Evolutionary conservation across 2,888 invertebrate genomes (phyloP), one percentile per base, ranked within the genome.

Genomic region (Cantharis lateralis): DNA sequence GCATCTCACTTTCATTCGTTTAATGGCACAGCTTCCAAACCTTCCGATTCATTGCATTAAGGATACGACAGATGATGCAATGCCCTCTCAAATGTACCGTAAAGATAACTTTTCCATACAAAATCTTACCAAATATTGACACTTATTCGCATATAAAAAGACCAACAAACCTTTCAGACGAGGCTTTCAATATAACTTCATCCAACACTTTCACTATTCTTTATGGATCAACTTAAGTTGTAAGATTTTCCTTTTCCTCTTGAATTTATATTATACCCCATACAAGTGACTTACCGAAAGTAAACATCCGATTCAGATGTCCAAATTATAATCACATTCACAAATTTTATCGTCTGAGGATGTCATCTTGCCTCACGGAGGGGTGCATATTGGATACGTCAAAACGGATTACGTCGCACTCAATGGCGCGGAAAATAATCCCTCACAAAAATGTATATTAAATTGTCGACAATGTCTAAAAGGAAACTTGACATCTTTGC

Each of bases 11-110:
- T 76, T 78, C 75, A 68, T 78, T 76, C 66, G 48, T 75, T 73
- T 78, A 78, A 75, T 78, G 76, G 78, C 75, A 68, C 48, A 70
- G 73, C 75, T 68, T 78, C 68, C 70, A 78, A 78, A 62, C 73
- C 76, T 78, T 78, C 76, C 78, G 71, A 76, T 78, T 76, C 78
- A 78, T 78, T 76, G 78, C 78, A 78, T 78, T 78, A 73, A 73
- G 71, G 73, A 75, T 68, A 74, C 73, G 76, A 76, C 75, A 76
- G 78, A 78, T 76, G 78, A 78, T 74, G 76, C 73, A 76, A 72
- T 75, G 68, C 77, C 68, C 71, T 74, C 70, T 77, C 64, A 71
- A 77, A 77, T 77, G 70, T 77, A 77, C 74, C 77, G 77, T 77
- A 69, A 77, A 77, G 77, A 77, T 77, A 77, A 77, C 74, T 69